Evolutionary conservation across 1,140 invertebrate genomes (phyloP), one percentile per base, ranked within the genome.

Genomic region (Holotrichia oblita): DNA sequence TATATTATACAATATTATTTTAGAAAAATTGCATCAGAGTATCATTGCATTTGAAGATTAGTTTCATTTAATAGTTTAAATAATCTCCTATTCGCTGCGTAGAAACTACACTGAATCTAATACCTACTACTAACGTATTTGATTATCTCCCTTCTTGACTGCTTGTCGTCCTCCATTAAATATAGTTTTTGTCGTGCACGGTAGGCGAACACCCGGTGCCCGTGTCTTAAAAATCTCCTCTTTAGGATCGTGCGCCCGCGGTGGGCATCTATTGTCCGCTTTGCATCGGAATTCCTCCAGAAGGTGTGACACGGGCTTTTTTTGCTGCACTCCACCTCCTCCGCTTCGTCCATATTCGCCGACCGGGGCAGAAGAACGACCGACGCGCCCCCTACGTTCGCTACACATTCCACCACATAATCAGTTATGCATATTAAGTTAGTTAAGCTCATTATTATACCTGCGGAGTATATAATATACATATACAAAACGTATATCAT

Each of bases 361-460:
- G 34, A 27, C 48, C 44, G 12, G 24, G 14, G 22, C 41, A 40
- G 41, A 20, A 40, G 17, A 44, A 74, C 34, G 44, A 55, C 22
- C 75, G 75, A 44, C 44, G 22, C 72, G 41, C 81, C 79, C 76
- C 78, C 77, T 73, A 75, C 76, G 41, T 69, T 69, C 80, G 79
- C 81, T 78, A 81, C 76, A 79, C 81, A 84, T 84, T 84, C 83
- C 80, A 78, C 80, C 80, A 81, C 82, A 84, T 84, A 85, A 85
- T 85, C 84, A 85, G 84, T 85, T 85, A 85, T 85, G 85, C 83
- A 85, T 85, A 85, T 85, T 85, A 85, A 85, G 85, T 85, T 84
- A 81, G 83, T 85, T 85, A 85, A 85, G 85, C 84, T 85, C 85
- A 85, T 85, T 85, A 85, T 84, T 83, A 84, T 84, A 85, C 83